A percentile compares a stretch with the other conserved stretches of the same genome.
Conservation (phyloP, 2,113 vertebrate species). For the Calonectris borealis region DNA sequence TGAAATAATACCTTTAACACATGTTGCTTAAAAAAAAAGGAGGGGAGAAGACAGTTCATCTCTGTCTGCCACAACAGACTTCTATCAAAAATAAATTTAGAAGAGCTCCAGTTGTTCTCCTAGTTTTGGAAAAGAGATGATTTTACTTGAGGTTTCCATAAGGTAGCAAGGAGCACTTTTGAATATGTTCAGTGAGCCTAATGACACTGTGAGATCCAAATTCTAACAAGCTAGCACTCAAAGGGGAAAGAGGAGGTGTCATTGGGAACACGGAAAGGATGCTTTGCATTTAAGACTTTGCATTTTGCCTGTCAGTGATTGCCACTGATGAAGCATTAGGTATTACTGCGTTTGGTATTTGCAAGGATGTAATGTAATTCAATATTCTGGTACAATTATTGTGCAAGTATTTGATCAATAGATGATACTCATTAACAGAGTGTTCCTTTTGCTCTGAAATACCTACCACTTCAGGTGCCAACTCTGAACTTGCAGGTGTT, state of each 20-base stretch:
- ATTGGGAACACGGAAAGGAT: background rate
- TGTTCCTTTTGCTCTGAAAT: background rate
- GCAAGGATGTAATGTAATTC: background rate
- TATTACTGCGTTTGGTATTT: background rate
- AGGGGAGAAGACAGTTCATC: background rate
- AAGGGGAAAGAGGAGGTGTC: background rate
- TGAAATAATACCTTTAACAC: constrained; percentile 69
- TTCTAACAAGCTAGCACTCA: background rate
- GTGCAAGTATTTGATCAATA: background rate
- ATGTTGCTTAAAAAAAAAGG: constrained; percentile 11
- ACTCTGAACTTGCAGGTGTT: background rate
- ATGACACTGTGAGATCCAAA: background rate
- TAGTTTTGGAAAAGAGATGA: background rate
- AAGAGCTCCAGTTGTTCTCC: background rate
- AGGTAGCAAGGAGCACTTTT: background rate
- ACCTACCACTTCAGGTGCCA: background rate
- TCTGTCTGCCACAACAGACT: background rate
- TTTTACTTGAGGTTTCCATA: background rate
- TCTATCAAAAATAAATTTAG: background rate
- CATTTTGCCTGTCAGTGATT: background rate
- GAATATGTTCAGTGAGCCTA: background rate
- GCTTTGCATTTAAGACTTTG: background rate
- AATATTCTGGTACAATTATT: background rate
- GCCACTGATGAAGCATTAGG: background rate
- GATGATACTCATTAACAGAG: background rate